phyloP scores from a whole-genome alignment of 2,888 invertebrate species.

The Microchrysa polita region DNA sequence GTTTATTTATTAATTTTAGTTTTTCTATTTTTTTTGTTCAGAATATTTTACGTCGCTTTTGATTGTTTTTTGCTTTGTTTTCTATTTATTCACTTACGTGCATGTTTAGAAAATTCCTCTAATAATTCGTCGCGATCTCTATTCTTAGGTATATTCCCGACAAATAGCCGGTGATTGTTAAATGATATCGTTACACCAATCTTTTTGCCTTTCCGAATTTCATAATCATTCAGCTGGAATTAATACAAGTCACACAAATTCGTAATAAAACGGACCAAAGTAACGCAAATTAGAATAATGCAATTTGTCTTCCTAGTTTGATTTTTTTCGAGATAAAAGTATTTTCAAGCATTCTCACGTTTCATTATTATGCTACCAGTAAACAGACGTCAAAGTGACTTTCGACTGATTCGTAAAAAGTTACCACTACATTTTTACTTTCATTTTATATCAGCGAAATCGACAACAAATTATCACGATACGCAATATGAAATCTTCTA shows the following conservation, averaged over 20 bases:
- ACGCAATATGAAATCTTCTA: constrained; percentile 22
- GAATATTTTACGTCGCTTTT: constrained; percentile 29
- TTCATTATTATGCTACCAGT: background rate
- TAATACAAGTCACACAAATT: constrained; percentile 71
- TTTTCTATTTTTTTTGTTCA: constrained; percentile 46
- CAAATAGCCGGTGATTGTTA: constrained; percentile 99
- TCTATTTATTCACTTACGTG: constrained; percentile 83
- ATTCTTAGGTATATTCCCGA: constrained; percentile 99
- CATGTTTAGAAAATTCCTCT: constrained; percentile 99
- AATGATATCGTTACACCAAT: constrained; percentile 99
- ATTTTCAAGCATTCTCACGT: background rate
- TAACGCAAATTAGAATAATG: constrained; percentile 47
- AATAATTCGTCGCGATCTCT: constrained; percentile 99
- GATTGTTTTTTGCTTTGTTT: constrained; percentile 48
- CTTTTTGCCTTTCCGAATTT: constrained; percentile 99
- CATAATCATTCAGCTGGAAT: constrained; percentile 99
- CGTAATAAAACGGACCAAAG: constrained; percentile 53
- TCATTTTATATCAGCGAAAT: constrained; percentile 24
- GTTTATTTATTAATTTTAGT: constrained; percentile 17
- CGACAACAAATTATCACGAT: constrained; percentile 14
- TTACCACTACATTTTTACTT: background rate
- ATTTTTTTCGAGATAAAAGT: background rate
- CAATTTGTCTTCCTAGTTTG: constrained; percentile 28
- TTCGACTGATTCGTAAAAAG: background rate
- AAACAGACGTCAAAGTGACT: background rate